These are phyloP conservation scores for Lycia hirtaria DNA, from an alignment of 2,888 invertebrate genomes.

Conservation along the genomic window DNA sequence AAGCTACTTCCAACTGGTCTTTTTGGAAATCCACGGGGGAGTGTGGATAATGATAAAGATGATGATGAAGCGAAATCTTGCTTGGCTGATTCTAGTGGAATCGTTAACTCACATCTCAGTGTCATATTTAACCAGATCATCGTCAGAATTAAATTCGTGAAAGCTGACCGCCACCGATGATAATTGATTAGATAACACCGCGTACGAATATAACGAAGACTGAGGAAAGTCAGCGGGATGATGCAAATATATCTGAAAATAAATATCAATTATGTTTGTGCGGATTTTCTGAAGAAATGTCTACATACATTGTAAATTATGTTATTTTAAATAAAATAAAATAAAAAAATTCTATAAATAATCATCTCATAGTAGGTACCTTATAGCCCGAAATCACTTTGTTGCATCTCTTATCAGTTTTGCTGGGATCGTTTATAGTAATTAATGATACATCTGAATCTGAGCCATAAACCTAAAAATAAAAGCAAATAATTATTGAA, in stretches of 20 bases:
- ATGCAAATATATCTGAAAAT: slow-evolving; percentile 58
- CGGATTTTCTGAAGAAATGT: no score
- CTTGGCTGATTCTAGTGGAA: no score
- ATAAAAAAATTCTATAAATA: no score
- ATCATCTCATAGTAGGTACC: no score
- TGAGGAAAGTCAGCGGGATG: slow-evolving; percentile 62
- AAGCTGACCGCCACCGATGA: slow-evolving; percentile 59
- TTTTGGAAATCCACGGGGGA: no score
- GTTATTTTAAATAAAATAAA: no score
- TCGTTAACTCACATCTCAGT: slow-evolving; percentile 40
- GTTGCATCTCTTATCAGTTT: slow-evolving; percentile 44
- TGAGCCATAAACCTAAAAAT: slow-evolving; percentile 35
- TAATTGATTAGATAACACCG: slow-evolving; percentile 46
- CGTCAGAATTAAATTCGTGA: slow-evolving; percentile 50
- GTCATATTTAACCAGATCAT: slow-evolving; percentile 42
- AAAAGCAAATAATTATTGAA: no score
- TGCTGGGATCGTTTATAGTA: slow-evolving; percentile 28
- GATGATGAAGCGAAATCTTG: no score
- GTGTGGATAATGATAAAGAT: no score
- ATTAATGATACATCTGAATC: slow-evolving; percentile 48
- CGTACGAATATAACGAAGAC: slow-evolving; percentile 55
- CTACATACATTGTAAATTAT: no score
- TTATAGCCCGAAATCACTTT: slow-evolving; percentile 48
- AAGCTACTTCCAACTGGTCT: no score
- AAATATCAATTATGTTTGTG: no score